Conservation (phyloP, 1,140 invertebrate species). For the Latrodectus geometricus region DNA sequence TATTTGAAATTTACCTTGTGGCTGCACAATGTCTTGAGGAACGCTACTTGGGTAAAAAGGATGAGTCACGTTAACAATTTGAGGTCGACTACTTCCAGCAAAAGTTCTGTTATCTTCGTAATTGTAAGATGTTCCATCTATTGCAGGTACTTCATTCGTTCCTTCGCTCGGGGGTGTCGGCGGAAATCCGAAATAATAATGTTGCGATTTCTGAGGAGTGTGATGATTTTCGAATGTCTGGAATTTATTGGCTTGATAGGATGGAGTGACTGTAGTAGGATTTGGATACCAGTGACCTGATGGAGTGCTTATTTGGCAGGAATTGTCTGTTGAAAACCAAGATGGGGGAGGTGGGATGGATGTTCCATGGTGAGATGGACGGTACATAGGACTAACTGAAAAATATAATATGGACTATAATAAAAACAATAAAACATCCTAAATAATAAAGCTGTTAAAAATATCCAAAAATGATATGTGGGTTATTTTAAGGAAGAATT, state of each 20-base stretch:
- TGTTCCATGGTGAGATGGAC: not conserved
- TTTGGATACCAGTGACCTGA: constrained; percentile 9
- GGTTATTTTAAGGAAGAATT: too few species aligned
- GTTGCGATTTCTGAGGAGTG: not conserved
- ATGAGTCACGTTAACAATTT: not conserved
- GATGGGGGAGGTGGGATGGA: constrained; percentile 11
- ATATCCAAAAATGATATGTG: too few species aligned
- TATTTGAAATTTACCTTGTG: not conserved
- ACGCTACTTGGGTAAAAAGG: not conserved
- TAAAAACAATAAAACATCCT: not conserved
- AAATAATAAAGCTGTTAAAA: not conserved
- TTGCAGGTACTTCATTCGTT: not conserved
- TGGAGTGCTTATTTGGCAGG: constrained; percentile 22
- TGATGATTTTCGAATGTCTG: constrained; percentile 12
- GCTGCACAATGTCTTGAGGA: not conserved
- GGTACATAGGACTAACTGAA: constrained; percentile 2
- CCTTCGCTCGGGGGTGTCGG: constrained; percentile 33
- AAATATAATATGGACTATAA: not conserved
- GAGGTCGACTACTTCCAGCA: not conserved
- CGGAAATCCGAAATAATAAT: constrained; percentile 40
- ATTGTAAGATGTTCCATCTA: not conserved
- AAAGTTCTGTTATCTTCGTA: constrained; percentile 21
- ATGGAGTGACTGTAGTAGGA: not conserved
- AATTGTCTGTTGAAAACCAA: constrained; percentile 18
- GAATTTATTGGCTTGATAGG: constrained; percentile 10